Percentiles rank a stretch among this genome's conserved stretches.
phyloP scores from a whole-genome alignment of 2,888 invertebrate genomes.

The Leptopilina drosophilae region DNA sequence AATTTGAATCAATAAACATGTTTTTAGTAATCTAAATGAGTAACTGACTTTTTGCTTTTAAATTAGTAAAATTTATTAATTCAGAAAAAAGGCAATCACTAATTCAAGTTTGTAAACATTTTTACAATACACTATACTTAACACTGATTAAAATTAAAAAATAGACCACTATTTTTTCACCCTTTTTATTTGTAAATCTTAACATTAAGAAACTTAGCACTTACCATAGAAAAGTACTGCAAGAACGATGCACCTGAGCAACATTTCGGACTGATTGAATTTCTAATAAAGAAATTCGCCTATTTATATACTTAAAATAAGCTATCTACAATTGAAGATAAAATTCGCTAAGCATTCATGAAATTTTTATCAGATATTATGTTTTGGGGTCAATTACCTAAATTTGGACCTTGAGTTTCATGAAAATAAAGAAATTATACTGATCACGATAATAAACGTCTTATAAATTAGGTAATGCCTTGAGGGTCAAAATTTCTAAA shows the following conservation, averaged over 20 bases:
- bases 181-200: too few species aligned
- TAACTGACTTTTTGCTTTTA: too few species aligned
- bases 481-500: background rate
- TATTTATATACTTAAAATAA: slow-evolving; percentile 21
- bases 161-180: too few species aligned
- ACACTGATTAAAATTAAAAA: too few species aligned
- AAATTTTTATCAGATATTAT: slow-evolving; percentile 1
- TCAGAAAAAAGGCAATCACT: too few species aligned
- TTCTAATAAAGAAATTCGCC: background rate
- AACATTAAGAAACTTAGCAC: background rate
- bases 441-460: background rate
- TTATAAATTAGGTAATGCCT: background rate
- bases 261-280: background rate
- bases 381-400: background rate
- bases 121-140: too few species aligned
- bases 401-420: background rate
- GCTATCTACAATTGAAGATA: background rate
- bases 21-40: too few species aligned
- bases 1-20: too few species aligned
- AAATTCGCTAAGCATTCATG: background rate
- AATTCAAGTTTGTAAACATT: too few species aligned
- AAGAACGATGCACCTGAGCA: slow-evolving; percentile 3
- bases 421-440: background rate
- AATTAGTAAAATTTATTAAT: too few species aligned
- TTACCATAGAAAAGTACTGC: background rate